Base-by-base conservation (phyloP, 2,797 vertebrate genomes). In the Sternarchorhynchus goeldii region DNA sequence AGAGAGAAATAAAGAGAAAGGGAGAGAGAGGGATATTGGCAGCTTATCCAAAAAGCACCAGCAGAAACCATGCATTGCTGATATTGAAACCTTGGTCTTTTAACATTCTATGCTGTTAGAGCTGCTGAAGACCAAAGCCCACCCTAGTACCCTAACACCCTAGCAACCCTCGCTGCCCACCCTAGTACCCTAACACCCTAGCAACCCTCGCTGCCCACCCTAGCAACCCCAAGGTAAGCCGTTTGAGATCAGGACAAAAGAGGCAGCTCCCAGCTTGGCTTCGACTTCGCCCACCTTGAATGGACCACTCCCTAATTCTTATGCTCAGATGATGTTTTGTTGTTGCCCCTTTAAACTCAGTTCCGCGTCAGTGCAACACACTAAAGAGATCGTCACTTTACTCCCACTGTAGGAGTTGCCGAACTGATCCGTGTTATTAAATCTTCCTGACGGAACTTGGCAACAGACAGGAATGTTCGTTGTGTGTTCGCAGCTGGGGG, bases 121-220 rank as follows among this genome's bases (percentile, higher is more conserved):
- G 21, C 14, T 67, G 63, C 17, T 25, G 36, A 67, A 45, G 7
- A 41, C 34, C 6, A 36, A 56, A 70, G 55, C 45, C 18, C 59
- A 62, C 58, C 25, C 59, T 67, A 67, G 32, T n/a, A 69, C 17
- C 29, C 36, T 69, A 53, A 6, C 75, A 77, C 39, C 50, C 60
- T 21, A 77, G 18, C 41, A 17, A 36, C 6, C 3, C 39, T 41
- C 39, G 39, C 39, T 10, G 75, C 3, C 36, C 56, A 69, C 50
- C 62, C 60, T 16, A 68, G 17, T n/a, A 62, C 17, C 29, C 36
- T 69, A 53, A 3, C 75, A 77, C 41, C 50, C 60, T 25, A 77
- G 18, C 41, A 17, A 39, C 7, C 6, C 41, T 45, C 41, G 41
- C 41, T 2, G 2, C 34, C 6, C 75, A 77, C 41, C 50, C 60